phyloP scores from a whole-genome alignment of 2,113 vertebrate genomes.

The Morone chrysops region DNA sequence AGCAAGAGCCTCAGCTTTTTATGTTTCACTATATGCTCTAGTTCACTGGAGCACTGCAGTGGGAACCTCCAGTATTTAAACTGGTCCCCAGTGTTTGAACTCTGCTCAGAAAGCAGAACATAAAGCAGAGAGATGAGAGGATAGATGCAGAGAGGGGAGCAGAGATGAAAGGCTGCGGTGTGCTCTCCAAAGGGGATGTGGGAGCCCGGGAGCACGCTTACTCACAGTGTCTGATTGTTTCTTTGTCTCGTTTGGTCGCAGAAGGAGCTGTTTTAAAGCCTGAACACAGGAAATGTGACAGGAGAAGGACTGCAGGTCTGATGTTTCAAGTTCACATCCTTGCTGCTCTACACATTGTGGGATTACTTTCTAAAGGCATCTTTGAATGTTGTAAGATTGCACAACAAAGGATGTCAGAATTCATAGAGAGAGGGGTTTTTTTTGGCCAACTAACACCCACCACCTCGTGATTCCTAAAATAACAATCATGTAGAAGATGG shows the following conservation, averaged over 20 bases:
- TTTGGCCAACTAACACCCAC: constrained; percentile 10
- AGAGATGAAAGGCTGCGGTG: constrained; percentile 76
- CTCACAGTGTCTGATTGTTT: constrained; percentile 73
- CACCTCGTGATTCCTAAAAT: constrained; percentile 37
- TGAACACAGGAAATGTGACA: constrained; percentile 47
- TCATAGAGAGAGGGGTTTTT: constrained; percentile 13
- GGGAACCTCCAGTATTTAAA: constrained; percentile 79
- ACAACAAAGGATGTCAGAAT: constrained; percentile 41
- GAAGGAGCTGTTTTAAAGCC: constrained; percentile 66
- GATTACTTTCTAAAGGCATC: constrained; percentile 26
- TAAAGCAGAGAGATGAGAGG: constrained; percentile 81
- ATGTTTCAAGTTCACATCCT: constrained; percentile 58
- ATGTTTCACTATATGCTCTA: constrained; percentile 65
- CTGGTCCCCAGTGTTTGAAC: constrained; percentile 80
- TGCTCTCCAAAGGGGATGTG: constrained; percentile 74
- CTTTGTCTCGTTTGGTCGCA: constrained; percentile 75
- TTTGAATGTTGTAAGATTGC: constrained; percentile 45
- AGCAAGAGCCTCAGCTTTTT: constrained; percentile 50
- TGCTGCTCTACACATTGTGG: constrained; percentile 30
- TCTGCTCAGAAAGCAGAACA: constrained; percentile 78
- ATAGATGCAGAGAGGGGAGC: constrained; percentile 62
- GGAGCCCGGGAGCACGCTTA: constrained; percentile 72
- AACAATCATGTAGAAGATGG: constrained; percentile 34
- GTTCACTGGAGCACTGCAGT: constrained; percentile 69
- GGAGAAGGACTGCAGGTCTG: constrained; percentile 35